Evolutionary conservation across 2,888 invertebrate species (phyloP).

Genomic region (Drosophila pseudotalamancana): DNA sequence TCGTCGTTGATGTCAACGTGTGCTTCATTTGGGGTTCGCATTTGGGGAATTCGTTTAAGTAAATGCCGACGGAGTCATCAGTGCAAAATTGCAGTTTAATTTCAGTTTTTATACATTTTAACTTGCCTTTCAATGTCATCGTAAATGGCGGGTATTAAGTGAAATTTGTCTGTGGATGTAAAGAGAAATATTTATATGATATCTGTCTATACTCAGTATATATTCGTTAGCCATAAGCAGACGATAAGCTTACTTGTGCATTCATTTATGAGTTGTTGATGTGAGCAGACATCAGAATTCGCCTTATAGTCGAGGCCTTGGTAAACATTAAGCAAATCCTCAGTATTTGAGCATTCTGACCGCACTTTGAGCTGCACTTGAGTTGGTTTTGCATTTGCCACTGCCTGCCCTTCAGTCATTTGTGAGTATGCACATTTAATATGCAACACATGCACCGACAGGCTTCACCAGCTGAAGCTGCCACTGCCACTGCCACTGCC

Average conservation of each 20-base stretch:
- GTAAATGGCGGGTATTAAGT: conserved; percentile 47
- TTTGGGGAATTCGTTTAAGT: conserved; percentile 40
- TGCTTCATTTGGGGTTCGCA: conserved; percentile 13
- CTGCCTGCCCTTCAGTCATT: conserved; percentile 13
- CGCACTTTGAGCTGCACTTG: conserved; percentile 42
- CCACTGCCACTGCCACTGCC: background rate
- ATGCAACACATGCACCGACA: conserved; percentile 66
- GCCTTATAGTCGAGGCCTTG: conserved; percentile 5
- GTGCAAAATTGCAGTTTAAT: conserved; percentile 63
- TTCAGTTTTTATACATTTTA: conserved; percentile 59
- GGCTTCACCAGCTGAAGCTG: conserved; percentile 38
- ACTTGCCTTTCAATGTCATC: conserved; percentile 52
- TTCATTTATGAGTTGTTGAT: background rate
- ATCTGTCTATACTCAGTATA: background rate
- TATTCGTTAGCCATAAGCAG: background rate
- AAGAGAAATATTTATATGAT: no score
- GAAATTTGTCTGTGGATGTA: conserved; percentile 44
- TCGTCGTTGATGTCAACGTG: conserved; percentile 30
- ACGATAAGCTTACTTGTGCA: background rate
- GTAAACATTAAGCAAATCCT: conserved; percentile 29
- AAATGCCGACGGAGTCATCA: conserved; percentile 53
- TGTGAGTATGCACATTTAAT: conserved; percentile 56
- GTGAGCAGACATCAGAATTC: conserved; percentile 6
- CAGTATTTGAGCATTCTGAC: conserved; percentile 36
- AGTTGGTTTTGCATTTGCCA: conserved; percentile 31